A percentile compares a stretch with the other conserved stretches of the same genome.
phyloP scores from a whole-genome alignment of 2,797 vertebrate genomes.

The Phoeniculus purpureus region DNA sequence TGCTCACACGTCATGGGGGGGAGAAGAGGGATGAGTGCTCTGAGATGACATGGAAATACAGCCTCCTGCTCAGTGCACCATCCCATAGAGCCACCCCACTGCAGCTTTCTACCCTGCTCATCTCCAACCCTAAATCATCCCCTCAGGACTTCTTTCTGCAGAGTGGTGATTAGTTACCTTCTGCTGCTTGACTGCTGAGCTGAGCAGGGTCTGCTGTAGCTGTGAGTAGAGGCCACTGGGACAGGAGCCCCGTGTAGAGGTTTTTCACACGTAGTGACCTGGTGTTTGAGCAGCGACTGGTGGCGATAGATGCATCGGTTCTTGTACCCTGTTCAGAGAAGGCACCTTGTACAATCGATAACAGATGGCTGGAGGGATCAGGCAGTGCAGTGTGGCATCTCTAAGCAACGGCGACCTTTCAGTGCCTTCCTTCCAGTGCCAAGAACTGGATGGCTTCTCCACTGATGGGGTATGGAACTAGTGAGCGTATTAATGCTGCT shows the following conservation, averaged over 20 bases:
- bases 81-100: neutral
- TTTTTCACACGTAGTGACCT: neutral
- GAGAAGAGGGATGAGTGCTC: slow-evolving; percentile 34
- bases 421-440: slow-evolving; percentile 7
- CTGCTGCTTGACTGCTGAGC: neutral
- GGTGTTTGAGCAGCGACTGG: neutral
- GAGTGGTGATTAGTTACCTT: neutral
- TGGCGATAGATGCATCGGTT: neutral
- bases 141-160: neutral
- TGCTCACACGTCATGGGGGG: neutral
- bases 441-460: slow-evolving; percentile 16
- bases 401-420: slow-evolving; percentile 46
- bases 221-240: neutral
- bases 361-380: slow-evolving; percentile 57
- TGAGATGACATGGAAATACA: neutral
- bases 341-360: neutral
- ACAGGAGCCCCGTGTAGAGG: neutral
- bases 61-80: neutral
- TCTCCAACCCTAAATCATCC: neutral
- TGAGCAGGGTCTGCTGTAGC: neutral
- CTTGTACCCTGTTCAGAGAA: neutral
- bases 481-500: slow-evolving; percentile 19
- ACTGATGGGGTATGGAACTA: neutral
- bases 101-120: neutral
- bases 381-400: slow-evolving; percentile 44